A percentile compares a stretch with the other conserved stretches of the same genome.
Evolutionary conservation across 2,888 invertebrate species (phyloP).

Genomic region (Doris montereyensis): DNA sequence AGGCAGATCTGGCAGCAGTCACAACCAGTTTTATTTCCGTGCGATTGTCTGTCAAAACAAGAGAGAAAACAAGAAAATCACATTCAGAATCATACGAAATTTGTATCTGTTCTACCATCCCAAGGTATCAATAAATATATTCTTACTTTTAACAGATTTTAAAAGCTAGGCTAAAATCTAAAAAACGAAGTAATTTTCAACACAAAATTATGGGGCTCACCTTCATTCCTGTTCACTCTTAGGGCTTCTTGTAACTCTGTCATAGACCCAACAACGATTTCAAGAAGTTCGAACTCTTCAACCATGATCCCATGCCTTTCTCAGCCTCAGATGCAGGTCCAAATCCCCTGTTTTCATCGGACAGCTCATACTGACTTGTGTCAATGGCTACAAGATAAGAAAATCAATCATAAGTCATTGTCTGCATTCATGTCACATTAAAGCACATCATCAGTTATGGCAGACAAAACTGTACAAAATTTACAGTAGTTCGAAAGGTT

Average conservation of each 20-base stretch:
- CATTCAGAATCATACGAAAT: too few relatives aligned
- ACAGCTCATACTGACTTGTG: neutral
- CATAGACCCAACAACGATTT: slow-evolving; percentile 58
- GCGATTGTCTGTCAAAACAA: slow-evolving; percentile 48
- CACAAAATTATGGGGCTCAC: slow-evolving; percentile 46
- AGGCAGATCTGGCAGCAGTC: slow-evolving; percentile 61
- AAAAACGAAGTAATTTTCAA: too few relatives aligned
- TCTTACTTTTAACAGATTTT: too few relatives aligned
- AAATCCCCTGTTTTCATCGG: neutral
- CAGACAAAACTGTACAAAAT: too few relatives aligned
- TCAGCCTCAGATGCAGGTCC: neutral
- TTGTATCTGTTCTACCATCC: too few relatives aligned
- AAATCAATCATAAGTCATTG: too few relatives aligned
- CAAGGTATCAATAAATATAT: too few relatives aligned
- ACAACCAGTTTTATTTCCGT: slow-evolving; percentile 58
- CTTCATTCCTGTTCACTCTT: slow-evolving; percentile 54
- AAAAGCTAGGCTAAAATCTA: too few relatives aligned
- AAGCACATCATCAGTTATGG: too few relatives aligned
- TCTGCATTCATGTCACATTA: too few relatives aligned
- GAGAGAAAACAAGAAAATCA: too few relatives aligned
- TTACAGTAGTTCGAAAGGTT: too few relatives aligned
- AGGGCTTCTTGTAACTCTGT: slow-evolving; percentile 60
- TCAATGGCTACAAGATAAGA: neutral
- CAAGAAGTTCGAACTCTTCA: slow-evolving; percentile 62
- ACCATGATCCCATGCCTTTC: slow-evolving; percentile 49